Percentiles rank a stretch among this genome's conserved stretches.
phyloP scores from a whole-genome alignment of 2,797 vertebrate species.

The Scomberomorus guttatus region DNA sequence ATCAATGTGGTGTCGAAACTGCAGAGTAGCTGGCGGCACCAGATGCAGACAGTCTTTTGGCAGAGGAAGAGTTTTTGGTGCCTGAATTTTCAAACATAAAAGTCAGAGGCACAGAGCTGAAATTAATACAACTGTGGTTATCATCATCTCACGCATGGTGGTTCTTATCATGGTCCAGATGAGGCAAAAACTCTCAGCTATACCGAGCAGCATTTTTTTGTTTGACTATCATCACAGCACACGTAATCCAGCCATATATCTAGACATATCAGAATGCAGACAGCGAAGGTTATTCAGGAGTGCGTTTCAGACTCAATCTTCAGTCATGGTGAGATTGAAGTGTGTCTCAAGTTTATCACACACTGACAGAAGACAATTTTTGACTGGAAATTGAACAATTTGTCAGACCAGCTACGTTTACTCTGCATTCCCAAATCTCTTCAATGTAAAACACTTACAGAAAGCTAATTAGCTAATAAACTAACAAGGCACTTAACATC shows the following conservation, averaged over 20 bases:
- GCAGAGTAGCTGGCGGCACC: conserved; percentile 62
- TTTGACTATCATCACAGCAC: conserved; percentile 12
- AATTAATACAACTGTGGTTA: conserved; percentile 56
- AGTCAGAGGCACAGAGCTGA: conserved; percentile 45
- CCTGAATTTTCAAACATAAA: conserved; percentile 53
- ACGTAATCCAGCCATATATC: conserved; percentile 38
- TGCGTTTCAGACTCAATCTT: conserved; percentile 28
- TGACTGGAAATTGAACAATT: conserved; percentile 19
- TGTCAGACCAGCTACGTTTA: not conserved
- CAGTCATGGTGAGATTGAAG: conserved; percentile 22
- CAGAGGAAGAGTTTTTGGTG: conserved; percentile 44
- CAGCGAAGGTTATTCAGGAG: conserved; percentile 40
- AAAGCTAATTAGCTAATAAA: not conserved
- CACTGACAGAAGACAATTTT: conserved; percentile 8
- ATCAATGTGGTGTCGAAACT: conserved; percentile 60
- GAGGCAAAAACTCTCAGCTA: conserved; percentile 21
- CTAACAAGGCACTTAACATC: not conserved
- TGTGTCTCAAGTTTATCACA: conserved; percentile 34
- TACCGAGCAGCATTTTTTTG: conserved; percentile 12
- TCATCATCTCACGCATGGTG: conserved; percentile 41
- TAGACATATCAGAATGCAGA: conserved; percentile 32
- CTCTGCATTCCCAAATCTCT: not conserved
- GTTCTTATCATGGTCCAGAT: conserved; percentile 50
- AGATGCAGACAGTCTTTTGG: conserved; percentile 67
- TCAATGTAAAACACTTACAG: not conserved